A percentile compares a stretch with the other conserved stretches of the same genome.
Conservation (phyloP, 2,797 vertebrate genomes). For the Masticophis lateralis region DNA sequence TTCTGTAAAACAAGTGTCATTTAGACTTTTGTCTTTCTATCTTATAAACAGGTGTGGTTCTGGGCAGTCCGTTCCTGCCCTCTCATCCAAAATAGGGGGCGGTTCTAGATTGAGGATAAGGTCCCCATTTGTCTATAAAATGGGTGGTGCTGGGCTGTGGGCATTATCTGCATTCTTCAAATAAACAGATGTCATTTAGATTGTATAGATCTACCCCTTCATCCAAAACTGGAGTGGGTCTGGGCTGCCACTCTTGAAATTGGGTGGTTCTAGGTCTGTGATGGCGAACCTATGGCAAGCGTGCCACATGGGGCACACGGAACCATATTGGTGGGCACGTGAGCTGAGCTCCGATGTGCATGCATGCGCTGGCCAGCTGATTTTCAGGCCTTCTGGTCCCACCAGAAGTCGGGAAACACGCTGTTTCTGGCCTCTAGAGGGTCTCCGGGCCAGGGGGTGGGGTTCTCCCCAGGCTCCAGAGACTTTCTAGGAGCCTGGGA, state of each 20-base stretch:
- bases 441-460: too few species aligned
- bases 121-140: neutral
- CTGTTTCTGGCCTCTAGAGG: too few species aligned
- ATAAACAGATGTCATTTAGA: neutral
- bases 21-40: neutral
- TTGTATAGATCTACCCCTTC: neutral
- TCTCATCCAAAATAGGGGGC: neutral
- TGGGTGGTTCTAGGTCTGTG: neutral
- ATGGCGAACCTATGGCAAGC: too few species aligned
- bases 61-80: neutral
- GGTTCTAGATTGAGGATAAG: neutral
- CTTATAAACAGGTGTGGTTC: neutral
- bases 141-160: neutral
- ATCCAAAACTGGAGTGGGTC: neutral
- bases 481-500: too few species aligned
- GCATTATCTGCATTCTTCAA: neutral
- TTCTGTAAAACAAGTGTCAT: neutral
- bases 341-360: too few species aligned
- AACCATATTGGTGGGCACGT: too few species aligned
- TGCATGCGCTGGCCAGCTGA: too few species aligned
- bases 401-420: too few species aligned
- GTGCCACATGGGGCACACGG: too few species aligned
- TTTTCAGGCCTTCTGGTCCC: too few species aligned
- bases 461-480: too few species aligned
- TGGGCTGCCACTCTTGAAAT: neutral